Evolutionary conservation across 1,140 invertebrate genomes (phyloP), one percentile per base, ranked within the genome.

Genomic region (Aphis gossypii): DNA sequence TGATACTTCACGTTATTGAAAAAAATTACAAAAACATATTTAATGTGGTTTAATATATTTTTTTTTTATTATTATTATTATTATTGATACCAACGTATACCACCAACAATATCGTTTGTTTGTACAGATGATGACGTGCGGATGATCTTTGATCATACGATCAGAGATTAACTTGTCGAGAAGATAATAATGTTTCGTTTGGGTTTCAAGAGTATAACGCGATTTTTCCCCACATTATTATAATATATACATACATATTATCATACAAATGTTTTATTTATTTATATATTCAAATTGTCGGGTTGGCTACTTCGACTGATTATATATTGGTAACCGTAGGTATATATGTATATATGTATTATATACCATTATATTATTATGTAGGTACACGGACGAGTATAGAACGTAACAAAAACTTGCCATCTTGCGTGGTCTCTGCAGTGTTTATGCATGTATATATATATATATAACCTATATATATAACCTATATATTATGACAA

Each of bases 201-300:
- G 60, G n/a, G 60, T 76, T 76, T 14, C 60, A n/a, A 76, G 4
- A 76, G n/a, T n/a, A 23, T n/a, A 76, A 76, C 60, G n/a, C 14
- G 60, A 76, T n/a, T 76, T 68, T 76, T 76, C 14, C 30, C 30
- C 30, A 76, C 60, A 76, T 18, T 23, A 23, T 21, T 54, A 54
- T n/a, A 76, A n/a, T n/a, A 76, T n/a, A 76, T 76, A 76, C 60
- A n/a, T n/a, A n/a, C 60, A n/a, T n/a, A 86, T 86, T 46, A 86
- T 46, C 84, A 86, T 48, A 86, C 25, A 86, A 86, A 86, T 41
- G 84, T 25, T 18, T 46, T 46, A 86, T 86, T 86, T 86, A 86
- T 86, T 86, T 86, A 86, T 86, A n/a, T 86, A 86, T 86, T 86
- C 30, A 86, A 86, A 46, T 86, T 18, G 11, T 86, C 18, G 41